Conservation (phyloP, 2,888 invertebrate species). For the Heteropelma amictum region DNA sequence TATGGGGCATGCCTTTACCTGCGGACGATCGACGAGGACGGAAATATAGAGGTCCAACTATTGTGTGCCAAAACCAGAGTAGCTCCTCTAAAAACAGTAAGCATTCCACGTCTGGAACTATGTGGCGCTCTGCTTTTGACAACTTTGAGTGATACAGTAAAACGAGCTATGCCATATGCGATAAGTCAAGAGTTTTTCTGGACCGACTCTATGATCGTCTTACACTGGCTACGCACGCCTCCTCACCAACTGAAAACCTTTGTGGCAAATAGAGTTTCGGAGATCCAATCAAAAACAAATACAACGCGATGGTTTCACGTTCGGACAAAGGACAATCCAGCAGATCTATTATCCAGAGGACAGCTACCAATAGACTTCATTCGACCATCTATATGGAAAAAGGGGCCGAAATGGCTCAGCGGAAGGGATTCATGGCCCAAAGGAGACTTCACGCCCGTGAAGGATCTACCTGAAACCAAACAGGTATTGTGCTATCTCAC, state of each 20-base stretch:
- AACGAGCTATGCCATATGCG: neutral
- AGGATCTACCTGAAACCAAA: too few species aligned
- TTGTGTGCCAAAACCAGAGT: slow-evolving; percentile 49
- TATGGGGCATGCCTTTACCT: slow-evolving; percentile 36
- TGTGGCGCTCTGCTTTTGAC: slow-evolving; percentile 45
- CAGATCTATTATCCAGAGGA: slow-evolving; percentile 33
- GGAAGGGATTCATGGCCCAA: too few species aligned
- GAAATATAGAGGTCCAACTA: neutral
- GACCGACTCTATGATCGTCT: slow-evolving; percentile 23
- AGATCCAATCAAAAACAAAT: neutral
- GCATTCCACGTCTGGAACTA: slow-evolving; percentile 46
- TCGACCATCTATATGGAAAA: slow-evolving; percentile 26
- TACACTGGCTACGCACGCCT: slow-evolving; percentile 2
- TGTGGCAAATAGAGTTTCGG: slow-evolving; percentile 20
- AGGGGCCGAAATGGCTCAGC: slow-evolving; percentile 53
- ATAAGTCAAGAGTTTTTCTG: neutral
- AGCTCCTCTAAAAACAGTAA: slow-evolving; percentile 44
- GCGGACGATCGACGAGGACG: neutral
- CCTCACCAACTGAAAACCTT: slow-evolving; percentile 9
- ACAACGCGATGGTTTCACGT: slow-evolving; percentile 41
- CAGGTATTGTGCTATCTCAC: too few species aligned
- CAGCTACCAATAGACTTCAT: neutral
- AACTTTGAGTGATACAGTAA: neutral
- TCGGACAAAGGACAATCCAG: slow-evolving; percentile 35
- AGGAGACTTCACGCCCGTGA: too few species aligned